phyloP scores from a whole-genome alignment of 2,113 vertebrate genomes.

The Erinaceus europaeus region DNA sequence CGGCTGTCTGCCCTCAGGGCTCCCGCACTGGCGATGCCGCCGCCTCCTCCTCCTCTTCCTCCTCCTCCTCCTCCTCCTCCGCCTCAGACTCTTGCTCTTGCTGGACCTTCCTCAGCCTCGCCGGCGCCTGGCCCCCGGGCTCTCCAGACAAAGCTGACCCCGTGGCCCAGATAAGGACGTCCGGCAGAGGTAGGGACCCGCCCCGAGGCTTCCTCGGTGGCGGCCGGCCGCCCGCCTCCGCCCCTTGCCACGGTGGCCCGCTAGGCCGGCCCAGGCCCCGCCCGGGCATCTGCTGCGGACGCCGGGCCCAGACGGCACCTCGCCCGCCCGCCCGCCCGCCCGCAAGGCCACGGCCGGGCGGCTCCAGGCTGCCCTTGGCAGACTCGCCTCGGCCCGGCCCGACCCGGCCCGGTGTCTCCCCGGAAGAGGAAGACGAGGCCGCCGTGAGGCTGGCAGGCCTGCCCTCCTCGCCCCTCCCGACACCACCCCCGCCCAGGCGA shows the following conservation, averaged over 20 bases:
- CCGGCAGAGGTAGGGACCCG: slow-evolving; percentile 79
- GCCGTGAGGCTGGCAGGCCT: slow-evolving; percentile 69
- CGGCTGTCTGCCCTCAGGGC: slow-evolving; percentile 79
- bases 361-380: slow-evolving; percentile 74
- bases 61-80: slow-evolving; percentile 76
- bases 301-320: no score
- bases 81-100: slow-evolving; percentile 80
- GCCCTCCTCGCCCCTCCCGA: slow-evolving; percentile 61
- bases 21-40: slow-evolving; percentile 77
- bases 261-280: slow-evolving; percentile 73
- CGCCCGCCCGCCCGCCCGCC: no score
- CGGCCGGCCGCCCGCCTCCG: slow-evolving; percentile 71
- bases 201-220: slow-evolving; percentile 75
- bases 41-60: slow-evolving; percentile 77
- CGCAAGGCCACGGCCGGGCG: slow-evolving; percentile 73
- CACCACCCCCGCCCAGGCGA: no score
- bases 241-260: slow-evolving; percentile 71
- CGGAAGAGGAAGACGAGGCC: slow-evolving; percentile 75
- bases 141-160: slow-evolving; percentile 80
- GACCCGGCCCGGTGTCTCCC: slow-evolving; percentile 77
- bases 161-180: slow-evolving; percentile 80
- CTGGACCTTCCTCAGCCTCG: slow-evolving; percentile 79
- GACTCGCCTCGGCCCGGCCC: slow-evolving; percentile 68
- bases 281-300: no score
- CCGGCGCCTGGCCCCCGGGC: slow-evolving; percentile 78